These are phyloP conservation scores for Pygmarrhopalites habei DNA, from an alignment of 1,140 invertebrate species.

Conservation along the genomic window DNA sequence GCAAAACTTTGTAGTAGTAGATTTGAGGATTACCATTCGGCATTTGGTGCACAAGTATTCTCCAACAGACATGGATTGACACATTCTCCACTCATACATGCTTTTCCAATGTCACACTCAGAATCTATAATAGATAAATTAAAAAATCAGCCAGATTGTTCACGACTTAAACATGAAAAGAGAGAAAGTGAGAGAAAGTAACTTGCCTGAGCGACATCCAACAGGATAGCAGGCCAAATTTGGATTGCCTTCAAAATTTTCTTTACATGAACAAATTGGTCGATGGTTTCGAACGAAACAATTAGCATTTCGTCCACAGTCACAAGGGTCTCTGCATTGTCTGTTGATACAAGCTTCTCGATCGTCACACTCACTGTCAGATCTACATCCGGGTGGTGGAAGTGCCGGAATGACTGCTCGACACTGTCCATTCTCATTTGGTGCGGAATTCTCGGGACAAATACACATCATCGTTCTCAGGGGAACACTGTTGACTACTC, in stretches of 20 bases:
- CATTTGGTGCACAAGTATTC: slow-evolving; percentile 70
- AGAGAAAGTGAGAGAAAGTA: background rate
- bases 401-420: slow-evolving; percentile 58
- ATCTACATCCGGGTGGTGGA: slow-evolving; percentile 61
- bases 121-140: too few species aligned
- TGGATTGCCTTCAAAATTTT: slow-evolving; percentile 76
- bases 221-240: slow-evolving; percentile 62
- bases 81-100: slow-evolving; percentile 76
- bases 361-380: slow-evolving; percentile 66
- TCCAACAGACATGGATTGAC: slow-evolving; percentile 70
- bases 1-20: too few species aligned
- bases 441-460: slow-evolving; percentile 72
- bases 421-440: slow-evolving; percentile 66
- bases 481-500: slow-evolving; percentile 69
- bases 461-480: slow-evolving; percentile 76
- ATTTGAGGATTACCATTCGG: slow-evolving; percentile 59
- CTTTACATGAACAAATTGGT: slow-evolving; percentile 73
- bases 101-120: slow-evolving; percentile 69
- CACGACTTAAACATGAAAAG: too few species aligned
- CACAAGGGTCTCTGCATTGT: slow-evolving; percentile 76
- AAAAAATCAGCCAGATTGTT: too few species aligned
- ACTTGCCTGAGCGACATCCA: background rate
- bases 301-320: slow-evolving; percentile 74
- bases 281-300: slow-evolving; percentile 75
- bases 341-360: slow-evolving; percentile 75